phyloP scores from a whole-genome alignment of 2,797 vertebrate genomes.

The Zalophus californianus region DNA sequence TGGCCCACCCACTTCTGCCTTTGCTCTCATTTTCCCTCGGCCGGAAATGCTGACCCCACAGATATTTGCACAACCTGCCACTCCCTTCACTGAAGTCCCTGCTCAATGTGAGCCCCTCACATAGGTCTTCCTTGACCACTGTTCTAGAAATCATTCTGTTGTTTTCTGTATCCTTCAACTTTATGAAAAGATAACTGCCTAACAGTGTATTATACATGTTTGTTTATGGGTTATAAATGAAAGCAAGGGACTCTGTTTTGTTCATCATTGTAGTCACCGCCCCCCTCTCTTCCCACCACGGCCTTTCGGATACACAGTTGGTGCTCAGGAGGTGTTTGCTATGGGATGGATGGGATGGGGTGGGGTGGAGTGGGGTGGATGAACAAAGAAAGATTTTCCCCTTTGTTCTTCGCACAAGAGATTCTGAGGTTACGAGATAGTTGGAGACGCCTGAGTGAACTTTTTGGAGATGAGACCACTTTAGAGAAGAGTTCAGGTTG shows the following conservation, averaged over 20 bases:
- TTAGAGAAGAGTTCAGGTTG: background rate
- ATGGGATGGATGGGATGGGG: background rate
- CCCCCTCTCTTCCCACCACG: background rate
- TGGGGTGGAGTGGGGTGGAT: background rate
- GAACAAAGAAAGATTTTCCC: background rate
- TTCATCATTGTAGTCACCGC: background rate
- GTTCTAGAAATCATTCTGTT: background rate
- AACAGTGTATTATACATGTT: background rate
- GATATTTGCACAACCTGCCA: too few relatives aligned
- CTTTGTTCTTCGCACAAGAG: background rate
- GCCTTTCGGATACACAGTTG: too few relatives aligned
- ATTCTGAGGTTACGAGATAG: background rate
- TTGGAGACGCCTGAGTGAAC: background rate
- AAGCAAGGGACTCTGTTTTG: background rate
- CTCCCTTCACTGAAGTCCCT: background rate
- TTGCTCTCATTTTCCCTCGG: too few relatives aligned
- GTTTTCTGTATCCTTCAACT: background rate
- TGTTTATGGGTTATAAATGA: background rate
- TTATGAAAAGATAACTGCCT: background rate
- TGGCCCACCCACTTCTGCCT: background rate
- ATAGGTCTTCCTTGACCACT: background rate
- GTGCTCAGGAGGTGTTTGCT: background rate
- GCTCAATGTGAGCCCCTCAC: background rate
- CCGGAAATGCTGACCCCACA: background rate
- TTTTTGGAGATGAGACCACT: background rate